These are phyloP conservation scores for Colletes collaris DNA, from an alignment of 2,888 invertebrate genomes.

Conservation along the genomic window DNA sequence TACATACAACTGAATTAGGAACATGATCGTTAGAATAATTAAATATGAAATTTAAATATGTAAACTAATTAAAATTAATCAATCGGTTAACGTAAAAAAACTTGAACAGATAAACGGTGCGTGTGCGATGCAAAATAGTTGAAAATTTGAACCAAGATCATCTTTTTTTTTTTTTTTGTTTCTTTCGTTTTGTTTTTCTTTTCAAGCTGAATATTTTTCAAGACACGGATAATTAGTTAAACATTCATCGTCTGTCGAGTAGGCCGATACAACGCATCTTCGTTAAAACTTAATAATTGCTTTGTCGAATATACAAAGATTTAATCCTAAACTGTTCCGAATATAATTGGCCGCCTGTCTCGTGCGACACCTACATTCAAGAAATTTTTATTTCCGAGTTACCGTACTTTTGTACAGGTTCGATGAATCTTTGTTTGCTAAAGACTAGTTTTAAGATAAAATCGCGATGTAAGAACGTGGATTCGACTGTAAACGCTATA, in stretches of 20 bases:
- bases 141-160: not conserved
- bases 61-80: constrained; percentile 9
- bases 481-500: constrained; percentile 20
- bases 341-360: constrained; percentile 49
- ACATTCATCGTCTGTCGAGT: constrained; percentile 24
- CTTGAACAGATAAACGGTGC: not conserved
- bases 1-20: constrained; percentile 57
- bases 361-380: constrained; percentile 16
- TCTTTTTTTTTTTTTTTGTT: not conserved
- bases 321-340: constrained; percentile 28
- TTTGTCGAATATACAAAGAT: not conserved
- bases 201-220: not conserved
- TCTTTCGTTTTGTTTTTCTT: not conserved
- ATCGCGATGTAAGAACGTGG: constrained; percentile 15
- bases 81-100: not conserved
- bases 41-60: constrained; percentile 27
- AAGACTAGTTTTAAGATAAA: constrained; percentile 48
- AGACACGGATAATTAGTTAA: not conserved
- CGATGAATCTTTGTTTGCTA: not conserved
- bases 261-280: constrained; percentile 19
- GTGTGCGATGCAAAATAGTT: not conserved
- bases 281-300: constrained; percentile 35
- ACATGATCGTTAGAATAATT: constrained; percentile 53
- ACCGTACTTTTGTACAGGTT: constrained; percentile 10
- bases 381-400: not conserved